Base-by-base conservation (phyloP, 2,888 invertebrate species). In the Catocala nupta region DNA sequence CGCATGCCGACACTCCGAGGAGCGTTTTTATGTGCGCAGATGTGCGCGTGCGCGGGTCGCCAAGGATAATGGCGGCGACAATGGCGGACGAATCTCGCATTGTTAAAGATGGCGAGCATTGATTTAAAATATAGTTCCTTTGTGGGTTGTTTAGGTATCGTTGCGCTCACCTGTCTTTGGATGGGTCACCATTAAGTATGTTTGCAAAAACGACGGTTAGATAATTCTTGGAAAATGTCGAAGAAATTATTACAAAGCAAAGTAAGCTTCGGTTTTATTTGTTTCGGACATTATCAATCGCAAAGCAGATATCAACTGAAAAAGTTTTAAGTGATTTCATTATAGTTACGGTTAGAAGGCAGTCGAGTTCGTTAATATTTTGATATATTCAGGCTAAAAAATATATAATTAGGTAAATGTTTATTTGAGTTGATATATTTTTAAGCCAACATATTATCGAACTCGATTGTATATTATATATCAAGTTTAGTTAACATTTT, bases 21-120 rank as follows among this genome's bases (percentile, higher is more conserved):
- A n/a, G 80, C 63, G 85, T 88, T 91, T 90, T 89, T 90, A 75
- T 84, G 69, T 53, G 73, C 78, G 87, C 93, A 93, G 93, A 82
- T 93, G 93, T 86, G 92, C 93, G 90, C 93, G 93, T 93, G 93
- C 92, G 85, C 84, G 65, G 68, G 58, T 81, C 93, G 88, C 85
- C 82, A 85, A 86, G 88, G 85, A 90, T 88, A 91, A 91, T 88
- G 77, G 83, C 74, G 70, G 70, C 75, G 71, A 90, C 90, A 92
- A 93, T 88, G 81, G 84, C 80, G 77, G 73, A 88, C 87, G 83
- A 87, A 84, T 74, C 77, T 66, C 59, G 82, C 64, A 88, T 93
- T 93, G 92, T 92, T 83, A 78, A 63, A 70, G 70, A 69, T 65
- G 69, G 78, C 70, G 73, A 63, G 86, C 90, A 83, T 92, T 93